Conservation (phyloP, 2,797 vertebrate genomes). For the Chiloscyllium punctatum region DNA sequence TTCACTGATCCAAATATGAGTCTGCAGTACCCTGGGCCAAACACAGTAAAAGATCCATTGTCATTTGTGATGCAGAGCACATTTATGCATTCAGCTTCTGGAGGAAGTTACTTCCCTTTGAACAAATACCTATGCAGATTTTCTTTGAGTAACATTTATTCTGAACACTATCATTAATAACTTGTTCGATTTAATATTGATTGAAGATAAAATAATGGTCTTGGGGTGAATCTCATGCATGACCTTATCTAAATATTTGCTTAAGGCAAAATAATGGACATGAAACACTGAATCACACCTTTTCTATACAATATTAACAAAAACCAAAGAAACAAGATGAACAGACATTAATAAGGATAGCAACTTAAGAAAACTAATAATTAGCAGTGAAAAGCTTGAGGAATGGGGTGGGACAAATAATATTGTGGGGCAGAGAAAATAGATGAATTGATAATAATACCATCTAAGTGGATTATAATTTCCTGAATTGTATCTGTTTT, state of each 20-base stretch:
- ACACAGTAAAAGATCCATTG: background rate
- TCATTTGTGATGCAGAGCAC: background rate
- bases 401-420: background rate
- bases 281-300: background rate
- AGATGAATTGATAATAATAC: background rate
- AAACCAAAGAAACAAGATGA: background rate
- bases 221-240: too few relatives aligned
- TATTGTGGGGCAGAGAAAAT: background rate
- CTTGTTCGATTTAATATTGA: slow-evolving; percentile 2
- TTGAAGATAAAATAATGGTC: background rate
- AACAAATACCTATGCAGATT: background rate
- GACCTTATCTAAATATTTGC: background rate
- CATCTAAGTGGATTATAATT: background rate
- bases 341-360: background rate
- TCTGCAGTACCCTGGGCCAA: background rate
- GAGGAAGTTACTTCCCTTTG: background rate
- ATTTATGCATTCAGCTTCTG: background rate
- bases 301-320: background rate
- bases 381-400: background rate
- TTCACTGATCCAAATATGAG: background rate
- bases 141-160: background rate
- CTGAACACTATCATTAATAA: background rate
- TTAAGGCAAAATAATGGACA: background rate
- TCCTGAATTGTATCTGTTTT: background rate
- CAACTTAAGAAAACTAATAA: background rate